Base-by-base conservation (phyloP, 2,888 invertebrate genomes). In the Dryococelus australis region DNA sequence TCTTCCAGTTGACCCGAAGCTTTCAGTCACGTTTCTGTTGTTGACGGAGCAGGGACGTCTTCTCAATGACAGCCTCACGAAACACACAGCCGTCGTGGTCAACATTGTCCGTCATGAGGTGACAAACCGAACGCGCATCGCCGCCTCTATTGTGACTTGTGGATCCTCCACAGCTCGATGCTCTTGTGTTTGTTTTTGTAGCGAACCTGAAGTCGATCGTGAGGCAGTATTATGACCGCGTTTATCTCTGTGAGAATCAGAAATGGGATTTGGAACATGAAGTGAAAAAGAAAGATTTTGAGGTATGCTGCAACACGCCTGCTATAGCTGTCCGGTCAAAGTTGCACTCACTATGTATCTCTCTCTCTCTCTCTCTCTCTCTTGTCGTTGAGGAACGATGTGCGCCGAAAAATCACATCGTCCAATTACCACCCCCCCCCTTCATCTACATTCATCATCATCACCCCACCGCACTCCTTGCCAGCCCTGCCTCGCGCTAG, bases 221-320 rank as follows among this genome's bases (percentile, higher is more conserved):
- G 95, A 96, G 97, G 96, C 97, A 97, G 95, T 98, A 98, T 96
- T 96, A 97, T 96, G 96, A 97, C 94, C 98, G 98, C 95, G 96
- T 99, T 96, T 96, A 96, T 96, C 95, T 96, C 95, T 97, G 98
- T 96, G 99, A 99, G 96, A 97, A 98, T 95, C 98, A 98, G 95
- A 99, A 99, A 96, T 99, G 99, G 97, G 99, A 99, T 97, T 98
- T 99, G 97, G 99, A 99, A 96, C 97, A 97, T 95, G 98, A 98
- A 96, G 98, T 99, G 95, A 97, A 98, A 95, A 98, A 98, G 96
- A 98, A 98, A 96, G 99, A 99, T 95, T 98, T 97, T 95, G 99
- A 99, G 98, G 99, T 99, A 97, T 90, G 90, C 89, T 90, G 90
- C 89, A 83, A 24, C 65, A 20, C 65, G 24, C 65, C 65, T 65